These are phyloP conservation scores for Eleutherodactylus coqui DNA, from an alignment of 2,797 vertebrate genomes.

Conservation along the genomic window DNA sequence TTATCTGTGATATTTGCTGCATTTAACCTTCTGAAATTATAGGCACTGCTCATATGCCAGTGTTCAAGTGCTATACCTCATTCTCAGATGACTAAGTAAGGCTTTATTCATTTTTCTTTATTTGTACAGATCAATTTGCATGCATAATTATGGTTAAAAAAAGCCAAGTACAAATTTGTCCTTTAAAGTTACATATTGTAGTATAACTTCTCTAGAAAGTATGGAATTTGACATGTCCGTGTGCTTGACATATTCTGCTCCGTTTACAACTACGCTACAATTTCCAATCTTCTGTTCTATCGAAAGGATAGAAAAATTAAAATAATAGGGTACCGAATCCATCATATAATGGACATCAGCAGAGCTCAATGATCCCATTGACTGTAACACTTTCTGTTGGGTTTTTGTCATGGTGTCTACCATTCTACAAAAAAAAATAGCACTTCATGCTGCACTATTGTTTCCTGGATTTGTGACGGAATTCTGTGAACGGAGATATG, in stretches of 20 bases:
- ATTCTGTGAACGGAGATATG: too few relatives aligned
- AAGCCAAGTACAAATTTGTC: constrained; percentile 62
- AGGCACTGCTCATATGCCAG: constrained; percentile 77
- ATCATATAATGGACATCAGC: too few relatives aligned
- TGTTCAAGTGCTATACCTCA: constrained; percentile 78
- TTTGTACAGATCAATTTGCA: constrained; percentile 81
- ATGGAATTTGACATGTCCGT: constrained; percentile 28
- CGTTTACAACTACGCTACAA: too few relatives aligned
- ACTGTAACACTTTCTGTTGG: too few relatives aligned
- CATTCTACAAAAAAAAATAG: too few relatives aligned
- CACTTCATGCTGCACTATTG: too few relatives aligned
- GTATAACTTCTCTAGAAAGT: constrained; percentile 44
- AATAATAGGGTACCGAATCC: too few relatives aligned
- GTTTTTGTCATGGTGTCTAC: too few relatives aligned
- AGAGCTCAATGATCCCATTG: too few relatives aligned
- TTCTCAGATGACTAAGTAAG: constrained; percentile 79
- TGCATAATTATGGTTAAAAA: constrained; percentile 75
- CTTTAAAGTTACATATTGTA: constrained; percentile 60
- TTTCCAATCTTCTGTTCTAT: too few relatives aligned
- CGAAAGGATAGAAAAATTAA: too few relatives aligned
- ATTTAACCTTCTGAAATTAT: constrained; percentile 81
- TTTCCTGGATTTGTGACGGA: too few relatives aligned
- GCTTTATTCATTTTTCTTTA: constrained; percentile 82
- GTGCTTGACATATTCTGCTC: neutral
- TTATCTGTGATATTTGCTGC: constrained; percentile 80